Evolutionary conservation across 2,113 vertebrate genomes (phyloP).

Genomic region (Atrichornis clamosus): DNA sequence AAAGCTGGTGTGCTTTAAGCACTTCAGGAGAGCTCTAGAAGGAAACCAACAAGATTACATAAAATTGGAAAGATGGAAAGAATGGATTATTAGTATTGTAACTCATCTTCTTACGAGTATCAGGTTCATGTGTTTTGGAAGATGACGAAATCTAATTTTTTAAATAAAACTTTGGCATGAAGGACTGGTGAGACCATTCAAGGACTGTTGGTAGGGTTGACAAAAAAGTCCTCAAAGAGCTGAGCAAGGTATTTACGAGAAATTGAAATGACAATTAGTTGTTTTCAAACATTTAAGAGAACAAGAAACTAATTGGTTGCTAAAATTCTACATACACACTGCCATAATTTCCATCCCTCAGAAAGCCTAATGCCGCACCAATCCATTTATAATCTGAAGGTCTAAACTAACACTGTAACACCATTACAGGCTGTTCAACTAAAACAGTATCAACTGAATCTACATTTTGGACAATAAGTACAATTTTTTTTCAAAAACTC

Average conservation of each 20-base stretch:
- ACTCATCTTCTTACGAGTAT: neutral
- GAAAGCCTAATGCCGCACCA: neutral
- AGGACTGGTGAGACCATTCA: neutral
- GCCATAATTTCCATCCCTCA: neutral
- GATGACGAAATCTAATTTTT: neutral
- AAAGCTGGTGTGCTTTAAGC: neutral
- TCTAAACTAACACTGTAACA: neutral
- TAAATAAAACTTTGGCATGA: neutral
- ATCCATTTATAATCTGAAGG: neutral
- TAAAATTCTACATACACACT: neutral
- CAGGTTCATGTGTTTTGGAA: neutral
- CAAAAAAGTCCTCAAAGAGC: neutral
- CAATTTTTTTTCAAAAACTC: neutral
- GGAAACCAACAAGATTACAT: neutral
- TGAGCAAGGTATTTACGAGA: neutral
- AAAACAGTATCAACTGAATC: neutral
- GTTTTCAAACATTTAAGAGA: neutral
- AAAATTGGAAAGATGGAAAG: neutral
- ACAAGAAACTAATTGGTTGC: neutral
- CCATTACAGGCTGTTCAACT: neutral
- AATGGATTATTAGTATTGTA: neutral
- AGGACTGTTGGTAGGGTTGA: neutral
- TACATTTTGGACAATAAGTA: neutral
- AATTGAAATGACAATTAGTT: neutral
- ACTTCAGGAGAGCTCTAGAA: neutral